phyloP scores from a whole-genome alignment of 2,888 invertebrate species.

The Agriopis leucophaearia region DNA sequence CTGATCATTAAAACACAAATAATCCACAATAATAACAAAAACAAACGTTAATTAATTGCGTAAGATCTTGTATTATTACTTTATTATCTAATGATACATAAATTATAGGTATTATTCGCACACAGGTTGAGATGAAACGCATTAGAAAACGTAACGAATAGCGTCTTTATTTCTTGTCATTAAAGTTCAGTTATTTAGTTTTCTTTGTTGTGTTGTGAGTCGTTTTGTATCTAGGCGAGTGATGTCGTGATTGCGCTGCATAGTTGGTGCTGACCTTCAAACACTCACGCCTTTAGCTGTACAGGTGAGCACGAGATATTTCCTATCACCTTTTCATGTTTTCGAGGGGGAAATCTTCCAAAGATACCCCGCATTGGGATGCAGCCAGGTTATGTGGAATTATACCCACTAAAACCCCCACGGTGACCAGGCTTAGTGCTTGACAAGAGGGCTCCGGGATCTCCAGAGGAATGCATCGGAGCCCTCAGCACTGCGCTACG shows the following conservation, averaged over 20 bases:
- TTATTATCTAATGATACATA: conserved; percentile 48
- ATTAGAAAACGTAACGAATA: not conserved
- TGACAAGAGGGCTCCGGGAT: too few relatives aligned
- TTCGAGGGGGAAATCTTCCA: too few relatives aligned
- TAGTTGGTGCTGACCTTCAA: conserved; percentile 76
- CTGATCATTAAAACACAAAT: conserved; percentile 32
- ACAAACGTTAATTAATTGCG: conserved; percentile 53
- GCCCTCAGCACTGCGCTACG: too few relatives aligned
- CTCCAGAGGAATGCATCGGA: too few relatives aligned
- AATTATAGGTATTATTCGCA: conserved; percentile 11
- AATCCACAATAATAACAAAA: conserved; percentile 35
- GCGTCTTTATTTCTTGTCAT: not conserved
- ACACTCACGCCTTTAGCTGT: conserved; percentile 68
- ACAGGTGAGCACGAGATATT: conserved; percentile 48
- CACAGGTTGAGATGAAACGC: conserved; percentile 36
- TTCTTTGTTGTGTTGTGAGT: conserved; percentile 39
- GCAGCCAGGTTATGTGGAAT: too few relatives aligned
- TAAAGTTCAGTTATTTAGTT: conserved; percentile 34
- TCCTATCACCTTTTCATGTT: conserved; percentile 8
- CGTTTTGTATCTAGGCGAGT: conserved; percentile 46
- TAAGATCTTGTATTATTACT: conserved; percentile 55
- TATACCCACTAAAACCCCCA: too few relatives aligned
- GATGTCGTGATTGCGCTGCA: conserved; percentile 77
- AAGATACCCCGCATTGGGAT: too few relatives aligned
- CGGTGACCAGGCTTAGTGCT: too few relatives aligned